Base-by-base conservation (phyloP, 2,113 vertebrate species). In the Antechinus flavipes region DNA sequence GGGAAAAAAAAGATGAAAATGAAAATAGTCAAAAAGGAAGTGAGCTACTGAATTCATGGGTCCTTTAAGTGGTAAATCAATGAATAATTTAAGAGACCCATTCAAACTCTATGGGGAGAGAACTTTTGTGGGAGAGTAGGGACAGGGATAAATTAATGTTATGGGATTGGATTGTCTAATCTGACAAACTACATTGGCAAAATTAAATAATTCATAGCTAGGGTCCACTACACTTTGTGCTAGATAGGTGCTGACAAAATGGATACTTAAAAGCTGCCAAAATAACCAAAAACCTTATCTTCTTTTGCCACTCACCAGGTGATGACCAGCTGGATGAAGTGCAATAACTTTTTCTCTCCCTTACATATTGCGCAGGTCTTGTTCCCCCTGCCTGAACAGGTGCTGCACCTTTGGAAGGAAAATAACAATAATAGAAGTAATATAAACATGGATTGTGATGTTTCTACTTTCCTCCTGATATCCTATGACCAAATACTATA, bases 261-360 rank as follows among this genome's bases (percentile, higher is more conserved):
- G 23, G 25, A 49, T 35, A 49, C 42, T 49, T 24, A 90, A 49
- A 35, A 47, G 25, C 25, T 47, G 47, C 25, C 22, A 90, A 14
- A 50, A 90, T 11, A 30, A 1, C 0, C 46, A 50, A 52, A 30
- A 30, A 30, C 16, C 23, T 26, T 26, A 3, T 8, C 50, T 52
- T 0, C 25, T 61, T 0, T 0, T 0, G 1, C 12, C 92, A 94
- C 98, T 0, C 92, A 98, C 99, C 99, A 98, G 46, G 97, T 98
- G 8, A 98, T 96, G 14, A 98, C 98, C 90, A 99, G 99, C 97
- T 98, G 99, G 95, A 98, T 97, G 97, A 98, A 99, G 27, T 99
- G 99, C 52, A 99, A 94, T 95, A 99, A 98, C 91, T 98, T 99
- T 35, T 97, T 97, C 93, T 97, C 96, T 0, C 99, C 98, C 16